Base-by-base conservation (phyloP, 92 coral and sea anemone genomes). In the Epizoanthus fatuus region DNA sequence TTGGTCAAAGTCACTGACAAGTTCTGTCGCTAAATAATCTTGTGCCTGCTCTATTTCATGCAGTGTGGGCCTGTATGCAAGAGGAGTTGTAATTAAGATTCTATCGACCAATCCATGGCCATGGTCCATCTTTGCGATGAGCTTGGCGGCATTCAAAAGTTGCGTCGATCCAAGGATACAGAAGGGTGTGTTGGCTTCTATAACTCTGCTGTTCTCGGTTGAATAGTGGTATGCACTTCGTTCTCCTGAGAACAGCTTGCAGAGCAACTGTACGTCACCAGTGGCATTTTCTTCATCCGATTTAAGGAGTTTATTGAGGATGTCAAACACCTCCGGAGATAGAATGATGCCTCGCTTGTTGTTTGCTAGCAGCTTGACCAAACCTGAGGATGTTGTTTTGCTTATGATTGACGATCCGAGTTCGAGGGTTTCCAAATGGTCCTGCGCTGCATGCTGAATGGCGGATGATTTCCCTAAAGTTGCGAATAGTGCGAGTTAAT, bases 151-250 rank as follows among this genome's bases (percentile, higher is more conserved):
- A 74, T 80, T 80, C 22, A 22, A 32, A 4, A 87, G 76, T 81
- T 87, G 91, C 0, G 90, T 87, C 1, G 80, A 69, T 29, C 90
- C 90, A 20, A 87, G 74, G 72, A 87, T 87, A 47, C 72, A 37
- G 66, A 87, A 87, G 0, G 91, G 91, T 12, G 77, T 75, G 75
- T 86, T 79, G 16, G 66, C 85, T 35, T 64, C 39, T 16, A 86
- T 86, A 17, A 19, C 42, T 53, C 78, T 22, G 15, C 47, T 68
- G 12, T 86, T 35, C 51, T 86, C 86, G 1, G 86, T 86, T 58
- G 85, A 76, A 78, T 25, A 86, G 37, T 25, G 42, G 65, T 86
- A 77, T 1, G 75, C 49, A 51, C 66, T 35, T 62, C 49, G 20
- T 53, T 82, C 86, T 0, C 86, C 86, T 2, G 86, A 68, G 67